Conservation (phyloP, 2,113 vertebrate genomes). For the Lichenostomus cassidix region DNA sequence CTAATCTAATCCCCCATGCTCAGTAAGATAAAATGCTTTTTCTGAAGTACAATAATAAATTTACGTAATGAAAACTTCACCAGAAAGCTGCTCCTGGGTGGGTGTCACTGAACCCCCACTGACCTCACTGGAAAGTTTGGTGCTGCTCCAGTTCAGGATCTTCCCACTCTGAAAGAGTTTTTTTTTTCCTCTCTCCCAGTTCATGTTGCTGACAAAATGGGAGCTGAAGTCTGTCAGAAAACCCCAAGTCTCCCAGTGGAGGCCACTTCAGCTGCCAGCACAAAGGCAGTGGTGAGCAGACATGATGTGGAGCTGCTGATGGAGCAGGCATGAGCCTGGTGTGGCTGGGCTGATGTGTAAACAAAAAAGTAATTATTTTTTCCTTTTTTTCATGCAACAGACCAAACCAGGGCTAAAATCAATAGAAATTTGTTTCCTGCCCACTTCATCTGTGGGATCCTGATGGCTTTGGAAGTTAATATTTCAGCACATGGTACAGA, state of each 20-base stretch:
- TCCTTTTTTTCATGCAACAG: neutral
- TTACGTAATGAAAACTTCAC: neutral
- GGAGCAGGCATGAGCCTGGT: neutral
- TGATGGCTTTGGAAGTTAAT: neutral
- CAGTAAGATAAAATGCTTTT: neutral
- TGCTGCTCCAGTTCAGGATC: fast-evolving
- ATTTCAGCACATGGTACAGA: neutral
- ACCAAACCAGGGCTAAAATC: neutral
- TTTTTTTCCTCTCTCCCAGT: no score
- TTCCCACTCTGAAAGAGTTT: neutral
- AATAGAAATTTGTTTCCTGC: neutral
- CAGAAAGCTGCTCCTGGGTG: neutral
- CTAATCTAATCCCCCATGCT: neutral
- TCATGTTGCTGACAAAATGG: neutral
- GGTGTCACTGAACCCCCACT: fast-evolving
- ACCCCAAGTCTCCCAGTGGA: neutral
- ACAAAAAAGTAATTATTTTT: neutral
- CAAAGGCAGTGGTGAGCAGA: neutral
- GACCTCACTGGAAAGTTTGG: fast-evolving
- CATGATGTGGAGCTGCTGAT: neutral
- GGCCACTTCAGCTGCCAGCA: neutral
- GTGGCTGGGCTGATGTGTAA: neutral
- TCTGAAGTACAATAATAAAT: neutral
- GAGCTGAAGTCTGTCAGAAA: neutral
- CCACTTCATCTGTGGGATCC: neutral